Evolutionary conservation across 1,140 invertebrate genomes (phyloP), one percentile per base, ranked within the genome.

Genomic region (Telenomus remus): DNA sequence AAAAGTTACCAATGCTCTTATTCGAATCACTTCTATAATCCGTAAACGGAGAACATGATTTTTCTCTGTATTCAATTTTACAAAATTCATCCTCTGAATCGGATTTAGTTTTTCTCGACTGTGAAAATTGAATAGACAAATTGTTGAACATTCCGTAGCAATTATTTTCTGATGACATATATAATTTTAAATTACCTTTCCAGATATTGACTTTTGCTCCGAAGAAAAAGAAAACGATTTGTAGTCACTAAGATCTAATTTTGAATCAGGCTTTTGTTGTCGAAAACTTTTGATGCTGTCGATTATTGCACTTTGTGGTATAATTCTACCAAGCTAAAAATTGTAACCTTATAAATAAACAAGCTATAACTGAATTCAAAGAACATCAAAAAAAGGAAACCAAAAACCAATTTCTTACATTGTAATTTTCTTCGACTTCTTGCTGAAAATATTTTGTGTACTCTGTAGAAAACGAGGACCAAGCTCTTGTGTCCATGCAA

Each of bases 371-470:
- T 14, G 54, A 13, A 19, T 46, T 27, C 54, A 47, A 54, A n/a
- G n/a, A n/a, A n/a, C n/a, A n/a, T n/a, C n/a, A n/a, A n/a, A n/a
- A n/a, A n/a, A n/a, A n/a, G n/a, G n/a, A 49, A 48, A 66, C 15
- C 13, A 16, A 13, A 27, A 35, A n/a, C n/a, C 11, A 47, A 65
- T 43, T 68, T 78, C 80, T 55, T 60, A 85, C 83, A 61, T 42
- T 54, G 42, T 37, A 14, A 16, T 63, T 72, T 68, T 81, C 63
- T 71, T 86, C 84, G 7, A 61, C 78, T 34, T 84, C 70, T 69
- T 86, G 82, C 6, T 80, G 81, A 76, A 86, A 85, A 70, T 86
- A 85, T 55, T 79, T 82, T 15, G 72, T 81, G 71, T 68, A 81
- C 37, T 86, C 84, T 37, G 75, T 48, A 46, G 76, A 56, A 73